Percentiles rank a stretch among this genome's conserved stretches.
Conservation (phyloP, 2,113 vertebrate genomes). For the Tauraco erythrolophus region DNA sequence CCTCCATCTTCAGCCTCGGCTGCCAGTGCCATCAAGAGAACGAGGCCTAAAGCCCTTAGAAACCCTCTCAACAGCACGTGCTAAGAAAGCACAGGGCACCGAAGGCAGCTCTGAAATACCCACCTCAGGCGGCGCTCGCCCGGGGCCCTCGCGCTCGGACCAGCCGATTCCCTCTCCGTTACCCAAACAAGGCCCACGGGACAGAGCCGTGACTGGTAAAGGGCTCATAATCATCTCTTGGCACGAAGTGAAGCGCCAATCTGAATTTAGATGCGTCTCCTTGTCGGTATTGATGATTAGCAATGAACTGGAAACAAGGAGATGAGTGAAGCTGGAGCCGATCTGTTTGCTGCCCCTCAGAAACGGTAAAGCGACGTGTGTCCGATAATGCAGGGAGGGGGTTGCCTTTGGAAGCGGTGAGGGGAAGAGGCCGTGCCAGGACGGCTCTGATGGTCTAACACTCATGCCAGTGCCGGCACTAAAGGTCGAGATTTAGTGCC, state of each 20-base stretch:
- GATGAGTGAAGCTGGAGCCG: background rate
- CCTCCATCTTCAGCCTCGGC: background rate
- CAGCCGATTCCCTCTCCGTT: background rate
- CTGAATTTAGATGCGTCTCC: background rate
- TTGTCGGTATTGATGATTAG: background rate
- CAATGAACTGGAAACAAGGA: background rate
- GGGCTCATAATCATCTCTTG: background rate
- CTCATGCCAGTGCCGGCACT: background rate
- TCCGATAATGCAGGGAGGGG: accelerated
- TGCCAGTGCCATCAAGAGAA: background rate
- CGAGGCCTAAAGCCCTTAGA: background rate
- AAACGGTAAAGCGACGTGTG: accelerated
- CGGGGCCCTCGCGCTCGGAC: accelerated
- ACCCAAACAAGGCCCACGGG: background rate
- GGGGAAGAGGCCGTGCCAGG: background rate
- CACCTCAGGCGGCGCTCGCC: accelerated
- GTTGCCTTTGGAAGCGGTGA: background rate
- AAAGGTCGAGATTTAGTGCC: background rate
- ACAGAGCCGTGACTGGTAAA: accelerated
- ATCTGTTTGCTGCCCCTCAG: background rate
- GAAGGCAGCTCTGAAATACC: accelerated
- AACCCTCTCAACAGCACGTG: background rate
- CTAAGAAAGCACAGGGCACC: accelerated
- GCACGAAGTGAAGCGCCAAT: background rate
- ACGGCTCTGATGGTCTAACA: background rate